phyloP scores from a whole-genome alignment of 2,797 vertebrate species.

The Urophycis tenuis region DNA sequence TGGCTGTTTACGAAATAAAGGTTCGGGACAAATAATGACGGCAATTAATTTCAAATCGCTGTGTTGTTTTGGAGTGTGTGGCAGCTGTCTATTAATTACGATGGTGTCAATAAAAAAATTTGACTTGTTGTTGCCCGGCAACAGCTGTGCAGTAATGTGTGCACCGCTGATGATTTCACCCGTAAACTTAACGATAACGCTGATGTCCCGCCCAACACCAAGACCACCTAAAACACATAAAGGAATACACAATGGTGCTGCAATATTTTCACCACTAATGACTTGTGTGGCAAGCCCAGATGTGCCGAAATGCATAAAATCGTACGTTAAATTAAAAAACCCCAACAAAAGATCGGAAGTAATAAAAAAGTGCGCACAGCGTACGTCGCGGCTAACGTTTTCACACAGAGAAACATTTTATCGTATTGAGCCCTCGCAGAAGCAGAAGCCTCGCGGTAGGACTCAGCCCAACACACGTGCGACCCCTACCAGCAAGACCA shows the following conservation, averaged over 20 bases:
- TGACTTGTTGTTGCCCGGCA: background rate
- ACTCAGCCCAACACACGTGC: background rate
- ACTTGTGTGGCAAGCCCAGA: background rate
- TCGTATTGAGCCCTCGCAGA: background rate
- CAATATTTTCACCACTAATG: background rate
- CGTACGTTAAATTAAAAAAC: background rate
- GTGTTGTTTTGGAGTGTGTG: background rate
- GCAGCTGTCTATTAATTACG: constrained; percentile 8
- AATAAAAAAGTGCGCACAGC: background rate
- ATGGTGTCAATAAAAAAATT: background rate
- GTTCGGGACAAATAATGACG: background rate
- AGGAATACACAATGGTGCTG: background rate
- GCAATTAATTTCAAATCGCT: background rate
- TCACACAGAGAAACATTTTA: background rate
- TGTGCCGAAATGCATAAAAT: background rate
- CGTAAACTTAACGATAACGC: background rate
- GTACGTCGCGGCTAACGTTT: background rate
- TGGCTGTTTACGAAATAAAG: background rate
- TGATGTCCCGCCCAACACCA: background rate
- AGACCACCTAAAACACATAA: background rate
- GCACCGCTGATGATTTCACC: background rate
- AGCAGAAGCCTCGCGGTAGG: background rate
- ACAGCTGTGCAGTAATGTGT: background rate
- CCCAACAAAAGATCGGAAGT: background rate
- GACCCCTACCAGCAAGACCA: background rate